Evolutionary conservation across 2,888 invertebrate genomes (phyloP), one percentile per base, ranked within the genome.

Genomic region (Calameuta idolon): DNA sequence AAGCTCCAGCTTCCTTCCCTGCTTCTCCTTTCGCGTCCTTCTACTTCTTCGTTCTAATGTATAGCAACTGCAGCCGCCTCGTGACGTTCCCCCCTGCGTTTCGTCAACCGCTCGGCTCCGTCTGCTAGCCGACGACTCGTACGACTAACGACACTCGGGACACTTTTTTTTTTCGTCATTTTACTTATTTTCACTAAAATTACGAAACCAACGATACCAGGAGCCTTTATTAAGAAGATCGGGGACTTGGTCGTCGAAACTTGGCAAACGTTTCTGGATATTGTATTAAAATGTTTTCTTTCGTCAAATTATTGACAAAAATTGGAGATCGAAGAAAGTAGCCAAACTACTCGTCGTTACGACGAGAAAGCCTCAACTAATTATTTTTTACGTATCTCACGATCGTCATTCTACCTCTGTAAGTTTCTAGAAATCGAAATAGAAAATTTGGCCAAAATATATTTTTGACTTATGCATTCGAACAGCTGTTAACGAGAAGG

Each of bases 11-110:
- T 55, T 76, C 74, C 80, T 71, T 79, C 77, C 77, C 77, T 76
- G 33, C 40, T 74, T 55, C 76, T 75, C 81, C 80, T 69, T 79
- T 77, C 77, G 74, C 77, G 34, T 79, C 74, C 79, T 81, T 84
- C 82, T 80, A 80, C 81, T 79, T 75, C 75, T 69, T 79, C 76
- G 76, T 80, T 81, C 77, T 77, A 75, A 55, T 9, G 2, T 55
- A 55, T 9, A 55, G 55, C 9, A 23, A 55, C 55, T 55, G 23
- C 55, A 23, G 55, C 55, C 55, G 55, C 23, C 55, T 23, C 23
- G 55, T 23, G 9, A 23, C 55, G 55, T 55, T 55, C 55, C 55
- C 55, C 55, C 55, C 23, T 55, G 55, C 55, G 1, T 15, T 55
- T 55, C 55, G 55, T 55, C 55, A 55, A 23, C 23, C 23, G 23